Base-by-base conservation (phyloP, 2,113 vertebrate species). In the Brachyistius frenatus region DNA sequence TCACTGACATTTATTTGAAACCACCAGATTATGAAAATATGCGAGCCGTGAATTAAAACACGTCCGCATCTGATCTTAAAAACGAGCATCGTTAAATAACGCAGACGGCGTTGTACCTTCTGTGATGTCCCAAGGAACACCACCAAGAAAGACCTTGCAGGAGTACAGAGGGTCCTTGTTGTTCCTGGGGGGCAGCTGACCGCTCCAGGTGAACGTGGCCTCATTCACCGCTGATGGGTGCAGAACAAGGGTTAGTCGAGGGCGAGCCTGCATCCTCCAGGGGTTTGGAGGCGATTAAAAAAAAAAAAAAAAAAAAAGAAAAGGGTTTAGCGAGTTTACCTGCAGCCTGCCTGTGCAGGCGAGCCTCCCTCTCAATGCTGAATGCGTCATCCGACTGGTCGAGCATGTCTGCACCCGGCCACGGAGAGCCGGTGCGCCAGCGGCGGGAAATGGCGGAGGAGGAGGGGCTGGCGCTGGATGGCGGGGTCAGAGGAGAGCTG, bases 91-190 rank as follows among this genome's bases (percentile, higher is more conserved):
- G 2, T 1, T 50, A 6, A 35, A 53, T 30, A 14, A 7, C 75
- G 7, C 13, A 0, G 44, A 44, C 1, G 10, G 14, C 64, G 3
- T 2, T 30, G 41, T 83, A 97, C 98, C 97, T 96, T 99, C 98
- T 0, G 98, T 99, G 60, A 99, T 98, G 86, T 99, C 98, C 98
- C 98, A 99, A 0, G 98, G 98, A 49, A 99, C 98, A 0, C 98
- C 98, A 67, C 98, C 98, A 7, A 99, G 93, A 88, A 99, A 99
- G 57, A 99, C 98, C 88, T 99, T 99, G 92, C 97, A 99, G 74
- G 98, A 99, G 80, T 98, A 99, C 60, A 98, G 92, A 0, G 98
- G 97, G 71, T 97, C 99, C 93, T 99, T 99, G 94, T 99, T 97
- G 93, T 96, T 98, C 66, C 97, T 96, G 30, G 97, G 96, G 61